Evolutionary conservation across 1,140 invertebrate genomes (phyloP), one percentile per base, ranked within the genome.

Genomic region (Trialeurodes vaporariorum): DNA sequence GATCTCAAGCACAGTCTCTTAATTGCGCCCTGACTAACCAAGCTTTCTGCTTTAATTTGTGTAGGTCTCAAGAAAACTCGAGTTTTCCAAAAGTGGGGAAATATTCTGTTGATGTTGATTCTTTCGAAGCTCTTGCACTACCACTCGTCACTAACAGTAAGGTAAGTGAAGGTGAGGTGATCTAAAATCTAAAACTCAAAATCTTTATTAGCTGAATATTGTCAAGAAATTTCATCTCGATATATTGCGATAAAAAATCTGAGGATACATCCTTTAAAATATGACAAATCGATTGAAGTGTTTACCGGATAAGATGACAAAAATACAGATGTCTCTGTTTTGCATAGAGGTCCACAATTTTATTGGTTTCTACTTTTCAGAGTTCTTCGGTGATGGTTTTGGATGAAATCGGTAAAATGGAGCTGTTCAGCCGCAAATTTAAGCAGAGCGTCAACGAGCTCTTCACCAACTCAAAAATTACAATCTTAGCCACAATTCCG

Each of bases 371-470:
- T 61, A 61, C 65, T 71, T 70, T 73, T 21, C 23, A 71, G 71
- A 66, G 63, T 23, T 62, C 24, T 61, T 25, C 67, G 65, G 60
- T 77, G 27, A 23, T 78, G 64, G 73, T 82, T 1, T 74, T 83
- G 26, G 82, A 83, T 77, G 82, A 83, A 74, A 79, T 83, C 69
- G 82, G 82, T 17, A 83, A 83, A 74, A 83, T 83, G 82, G 82
- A 83, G 72, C 65, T 81, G 60, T 82, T 81, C 65, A 83, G 82
- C 72, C 70, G 76, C 24, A 68, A 66, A 61, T 83, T 83, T 75
- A 70, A 77, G 34, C 64, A 72, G 24, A 63, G 70, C 25, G 77
- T 83, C 0, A 68, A 70, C 26, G 68, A 73, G 25, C 25, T 77
- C 5, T 75, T 80, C 40, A 62, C 72, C 25, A 68, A 71, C 13